Evolutionary conservation across 2,113 vertebrate species (phyloP).

Genomic region (Crocuta crocuta): DNA sequence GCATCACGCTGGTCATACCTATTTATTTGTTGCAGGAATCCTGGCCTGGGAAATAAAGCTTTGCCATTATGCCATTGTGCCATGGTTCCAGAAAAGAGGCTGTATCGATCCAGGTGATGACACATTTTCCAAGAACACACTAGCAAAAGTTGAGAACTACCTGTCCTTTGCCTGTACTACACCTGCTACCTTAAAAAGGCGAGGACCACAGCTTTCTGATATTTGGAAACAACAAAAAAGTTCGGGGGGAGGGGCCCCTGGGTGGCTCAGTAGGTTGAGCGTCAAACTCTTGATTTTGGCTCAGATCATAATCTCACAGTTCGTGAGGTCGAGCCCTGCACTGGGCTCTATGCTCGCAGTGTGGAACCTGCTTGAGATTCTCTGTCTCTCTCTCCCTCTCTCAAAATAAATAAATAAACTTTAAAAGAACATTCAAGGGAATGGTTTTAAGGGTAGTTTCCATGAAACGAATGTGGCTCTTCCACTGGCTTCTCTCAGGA

Average conservation of each 20-base stretch:
- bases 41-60: background rate
- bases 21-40: background rate
- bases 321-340: too few relatives aligned
- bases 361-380: too few relatives aligned
- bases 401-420: too few relatives aligned
- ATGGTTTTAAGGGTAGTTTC: background rate
- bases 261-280: too few relatives aligned
- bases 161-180: background rate
- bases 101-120: background rate
- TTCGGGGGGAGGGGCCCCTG: background rate
- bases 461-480: background rate
- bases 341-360: too few relatives aligned
- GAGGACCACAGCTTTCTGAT: background rate
- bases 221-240: background rate
- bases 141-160: too few relatives aligned
- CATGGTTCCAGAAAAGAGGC: background rate
- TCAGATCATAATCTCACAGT: too few relatives aligned
- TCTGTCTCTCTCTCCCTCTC: too few relatives aligned
- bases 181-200: background rate
- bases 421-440: background rate
- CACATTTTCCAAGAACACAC: background rate
- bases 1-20: fast-evolving
- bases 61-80: fast-evolving
- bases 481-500: background rate
- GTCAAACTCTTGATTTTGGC: too few relatives aligned